Percentiles rank a stretch among this genome's conserved stretches.
Evolutionary conservation across 2,888 invertebrate species (phyloP).

Genomic region (Agrotis ipsilon): DNA sequence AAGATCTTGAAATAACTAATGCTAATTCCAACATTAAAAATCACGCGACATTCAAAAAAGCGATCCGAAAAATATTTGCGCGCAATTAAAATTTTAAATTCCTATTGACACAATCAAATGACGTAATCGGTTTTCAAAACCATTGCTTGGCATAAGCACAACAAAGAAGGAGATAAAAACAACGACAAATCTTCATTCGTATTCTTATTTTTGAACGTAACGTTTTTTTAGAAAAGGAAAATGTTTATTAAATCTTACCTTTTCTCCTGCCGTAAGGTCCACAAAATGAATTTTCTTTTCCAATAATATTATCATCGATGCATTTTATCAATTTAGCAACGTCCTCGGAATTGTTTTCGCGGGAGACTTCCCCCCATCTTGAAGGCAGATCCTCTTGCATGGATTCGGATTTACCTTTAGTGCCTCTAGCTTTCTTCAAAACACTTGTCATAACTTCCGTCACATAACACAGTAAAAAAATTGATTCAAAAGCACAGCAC

Average conservation of each 20-base stretch:
- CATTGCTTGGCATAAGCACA: neutral
- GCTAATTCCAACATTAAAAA: slow-evolving; percentile 29
- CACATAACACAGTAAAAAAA: slow-evolving; percentile 81
- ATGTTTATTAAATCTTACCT: slow-evolving; percentile 89
- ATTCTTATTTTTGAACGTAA: slow-evolving; percentile 30
- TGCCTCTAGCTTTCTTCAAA: slow-evolving; percentile 87
- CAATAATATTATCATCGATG: slow-evolving; percentile 95
- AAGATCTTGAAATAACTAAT: slow-evolving; percentile 36
- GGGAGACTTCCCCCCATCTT: slow-evolving; percentile 82
- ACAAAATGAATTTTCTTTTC: slow-evolving; percentile 95
- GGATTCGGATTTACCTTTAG: slow-evolving; percentile 89
- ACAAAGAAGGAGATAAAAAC: neutral
- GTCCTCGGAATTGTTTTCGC: slow-evolving; percentile 92
- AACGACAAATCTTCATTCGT: neutral
- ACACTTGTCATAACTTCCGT: slow-evolving; percentile 87
- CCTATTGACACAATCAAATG: slow-evolving; percentile 19
- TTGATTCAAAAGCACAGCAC: slow-evolving; percentile 59
- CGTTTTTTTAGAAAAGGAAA: neutral
- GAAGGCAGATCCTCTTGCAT: slow-evolving; percentile 89
- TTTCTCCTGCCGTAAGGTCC: slow-evolving; percentile 96
- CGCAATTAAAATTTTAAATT: slow-evolving; percentile 15
- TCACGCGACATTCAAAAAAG: slow-evolving; percentile 21
- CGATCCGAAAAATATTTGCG: slow-evolving; percentile 2
- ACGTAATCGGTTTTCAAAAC: slow-evolving; percentile 13
- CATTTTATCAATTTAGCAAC: slow-evolving; percentile 94